Base-by-base conservation (phyloP, 2,888 invertebrate species). In the Agriotes lineatus region DNA sequence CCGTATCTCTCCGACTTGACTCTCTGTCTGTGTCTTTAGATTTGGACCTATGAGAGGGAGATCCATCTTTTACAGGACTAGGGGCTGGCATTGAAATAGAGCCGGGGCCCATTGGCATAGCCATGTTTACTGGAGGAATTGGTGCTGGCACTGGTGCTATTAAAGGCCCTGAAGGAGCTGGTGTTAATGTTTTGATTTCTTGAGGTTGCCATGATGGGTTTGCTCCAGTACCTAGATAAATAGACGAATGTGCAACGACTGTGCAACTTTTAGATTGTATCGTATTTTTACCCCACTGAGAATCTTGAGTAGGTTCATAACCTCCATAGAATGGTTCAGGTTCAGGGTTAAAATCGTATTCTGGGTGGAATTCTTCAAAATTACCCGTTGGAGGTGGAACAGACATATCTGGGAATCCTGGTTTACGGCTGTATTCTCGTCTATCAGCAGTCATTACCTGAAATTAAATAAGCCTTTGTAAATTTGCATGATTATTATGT, bases 381-480 rank as follows among this genome's bases (percentile, higher is more conserved):
- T 85, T 68, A 76, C 84, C 67, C 78, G 85, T 81, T 10, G 88
- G 88, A n/a, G 87, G 88, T 0, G 90, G 89, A 58, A 90, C 88
- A 56, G 88, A 88, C 87, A 88, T 85, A 74, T 89, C 90, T 48
- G 89, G 89, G 74, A 88, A 88, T 59, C 86, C 88, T 6, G 88
- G 87, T 79, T 90, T 90, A 22, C 91, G 85, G 44, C 93, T 93
- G 83, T 95, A 96, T 83, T 95, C 95, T 69, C 95, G 88, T 65
- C 95, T 89, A 82, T 96, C 96, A 1, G 95, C 95, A 7, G 96
- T 95, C 95, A 96, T 95, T 48, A 96, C 95, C 90, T 91, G 79
- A 35, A 67, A 70, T 60, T 65, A 66, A 20, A 52, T 25, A 16
- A n/a, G n/a, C n/a, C n/a, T n/a, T n/a, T n/a, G n/a, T n/a, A n/a